Base-by-base conservation (phyloP, 2,888 invertebrate species). In the Zhengitettix transpicula region DNA sequence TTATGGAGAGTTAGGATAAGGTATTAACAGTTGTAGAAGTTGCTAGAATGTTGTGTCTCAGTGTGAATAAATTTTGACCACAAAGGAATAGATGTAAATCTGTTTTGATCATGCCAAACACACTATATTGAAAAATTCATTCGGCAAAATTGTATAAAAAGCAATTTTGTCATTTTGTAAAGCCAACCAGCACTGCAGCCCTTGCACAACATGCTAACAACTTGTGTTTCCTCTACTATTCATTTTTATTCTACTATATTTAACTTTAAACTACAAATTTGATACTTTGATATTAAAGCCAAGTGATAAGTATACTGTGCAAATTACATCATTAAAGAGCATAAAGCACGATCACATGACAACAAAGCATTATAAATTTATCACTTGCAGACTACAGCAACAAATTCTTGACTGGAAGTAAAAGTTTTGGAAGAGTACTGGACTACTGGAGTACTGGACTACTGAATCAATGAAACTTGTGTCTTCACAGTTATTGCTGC, bases 181-280 rank as follows among this genome's bases (percentile, higher is more conserved):
- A 64, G 63, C 64, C 63, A 59, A 64, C 61, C 60, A 64, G 64
- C 62, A 63, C 55, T 58, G 58, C 64, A 69, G 69, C 69, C 71
- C 74, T 63, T 63, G 63, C 74, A 75, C 75, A 75, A 75, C 75
- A 75, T 75, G 75, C 75, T 74, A 74, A 74, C 75, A 75, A 73
- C 74, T 64, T 67, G 65, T 67, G 65, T 65, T 65, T 65, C 66
- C 66, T 65, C 65, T 67, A 66, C 65, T 64, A 42, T 40, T 53
- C 55, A 55, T 51, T 53, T 52, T 60, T 44, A 59, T 44, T n/a
- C 60, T 60, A 60, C 60, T 60, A 42, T 52, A 60, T 57, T 60
- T 56, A 60, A 60, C 55, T 56, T 41, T 57, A 12, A 60, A 60
- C 60, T 60, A 60, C 60, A 57, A 44, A 57, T 56, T 41, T 60